A percentile compares a stretch with the other conserved stretches of the same genome.
These are phyloP conservation scores for Drosophila teissieri DNA, from an alignment of 1,140 invertebrate genomes.

Conservation along the genomic window DNA sequence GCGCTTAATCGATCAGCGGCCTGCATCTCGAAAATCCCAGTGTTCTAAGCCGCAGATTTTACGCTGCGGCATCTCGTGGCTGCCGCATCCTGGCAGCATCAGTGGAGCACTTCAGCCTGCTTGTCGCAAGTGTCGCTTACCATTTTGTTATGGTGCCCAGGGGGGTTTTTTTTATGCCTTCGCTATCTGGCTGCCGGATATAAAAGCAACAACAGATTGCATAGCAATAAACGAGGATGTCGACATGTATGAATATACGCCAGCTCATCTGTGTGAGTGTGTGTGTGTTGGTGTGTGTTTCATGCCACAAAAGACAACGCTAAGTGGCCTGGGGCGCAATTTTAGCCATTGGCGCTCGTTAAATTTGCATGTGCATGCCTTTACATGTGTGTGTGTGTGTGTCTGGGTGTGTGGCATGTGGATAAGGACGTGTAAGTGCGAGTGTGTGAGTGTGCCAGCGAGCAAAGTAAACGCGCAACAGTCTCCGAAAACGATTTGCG, in stretches of 20 bases:
- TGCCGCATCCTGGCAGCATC: conserved; percentile 3
- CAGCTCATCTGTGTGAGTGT: not conserved
- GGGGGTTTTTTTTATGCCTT: conserved; percentile 53
- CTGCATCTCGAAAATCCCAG: conserved; percentile 2
- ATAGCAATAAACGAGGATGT: conserved; percentile 48
- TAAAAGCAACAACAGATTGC: conserved; percentile 68
- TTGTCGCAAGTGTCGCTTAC: conserved; percentile 47
- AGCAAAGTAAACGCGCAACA: conserved; percentile 69
- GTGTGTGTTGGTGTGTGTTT: conserved; percentile 12
- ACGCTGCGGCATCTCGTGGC: conserved; percentile 10
- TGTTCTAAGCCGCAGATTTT: conserved; percentile 29
- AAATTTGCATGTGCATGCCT: conserved; percentile 72
- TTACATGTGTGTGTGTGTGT: not conserved
- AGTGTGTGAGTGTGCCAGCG: conserved; percentile 31
- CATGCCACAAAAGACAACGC: conserved; percentile 69
- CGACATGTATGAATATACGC: conserved; percentile 33
- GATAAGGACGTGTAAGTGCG: not conserved
- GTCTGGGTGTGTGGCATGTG: not conserved
- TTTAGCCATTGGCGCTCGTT: conserved; percentile 76
- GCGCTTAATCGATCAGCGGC: conserved; percentile 19
- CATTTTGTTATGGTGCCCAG: conserved; percentile 34
- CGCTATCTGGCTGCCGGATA: conserved; percentile 59
- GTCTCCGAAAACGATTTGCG: conserved; percentile 62
- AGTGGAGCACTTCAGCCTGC: conserved; percentile 30
- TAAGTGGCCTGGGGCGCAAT: conserved; percentile 74